Base-by-base conservation (phyloP, 2,888 invertebrate species). In the Andrena praecox region DNA sequence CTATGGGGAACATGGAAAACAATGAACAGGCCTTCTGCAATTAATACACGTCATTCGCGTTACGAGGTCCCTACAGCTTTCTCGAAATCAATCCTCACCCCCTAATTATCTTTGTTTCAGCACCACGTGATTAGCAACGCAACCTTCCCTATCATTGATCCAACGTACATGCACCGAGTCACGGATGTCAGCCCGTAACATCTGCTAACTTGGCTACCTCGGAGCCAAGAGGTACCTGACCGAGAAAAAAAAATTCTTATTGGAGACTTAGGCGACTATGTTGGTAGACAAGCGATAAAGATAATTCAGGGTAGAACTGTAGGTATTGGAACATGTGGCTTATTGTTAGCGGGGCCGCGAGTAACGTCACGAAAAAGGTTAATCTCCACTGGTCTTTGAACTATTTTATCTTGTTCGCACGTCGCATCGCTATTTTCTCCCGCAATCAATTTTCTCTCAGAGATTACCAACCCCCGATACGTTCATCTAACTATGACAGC, bases 81-180 rank as follows among this genome's bases (percentile, higher is more conserved):
- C 67, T 29, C 63, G 27, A 35, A 70, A 42, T 35, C 60, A 12
- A 80, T 20, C 33, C 71, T 50, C 24, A 12, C 64, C 56, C 68
- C 56, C 48, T 77, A 75, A 85, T 85, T 85, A 78, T 75, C 84
- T 72, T 64, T 70, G 81, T 81, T 81, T 85, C 75, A 56, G 24
- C 80, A 64, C 66, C 85, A 82, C 82, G 85, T 80, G 85, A 85
- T 85, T 85, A 85, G 82, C 82, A 82, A 85, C 82, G 80, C 54
- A 77, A 59, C 48, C 73, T 66, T 77, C 71, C 66, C 74, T 77
- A 71, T 77, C 85, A 85, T 85, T 80, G 85, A 85, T 85, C 85
- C 85, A 85, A 85, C 85, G 66, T 78, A 42, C 77, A 20, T 71
- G 69, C 74, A 69, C 73, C 60, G 24, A 70, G 29, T 27, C 60